Base-by-base conservation (phyloP, 2,113 vertebrate species). In the Cyanoderma ruficeps region DNA sequence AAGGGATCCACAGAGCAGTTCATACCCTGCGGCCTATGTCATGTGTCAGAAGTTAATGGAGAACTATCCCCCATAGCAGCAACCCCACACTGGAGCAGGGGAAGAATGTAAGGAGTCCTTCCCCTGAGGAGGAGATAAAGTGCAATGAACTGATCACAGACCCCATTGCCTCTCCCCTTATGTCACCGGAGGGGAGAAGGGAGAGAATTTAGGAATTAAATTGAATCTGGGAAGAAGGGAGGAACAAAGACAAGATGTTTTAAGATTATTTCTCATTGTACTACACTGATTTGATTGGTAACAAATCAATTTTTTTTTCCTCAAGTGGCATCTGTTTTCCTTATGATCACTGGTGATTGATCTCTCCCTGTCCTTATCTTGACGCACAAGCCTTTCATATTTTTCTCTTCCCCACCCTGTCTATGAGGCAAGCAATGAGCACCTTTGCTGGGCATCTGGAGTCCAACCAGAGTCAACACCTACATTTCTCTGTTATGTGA, bases 331-430 rank as follows among this genome's bases (percentile, higher is more conserved):
- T 71, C 52, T 59, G 5, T 37, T 65, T 70, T 71, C 11, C 27
- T 16, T 2, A 0, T 55, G 55, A 19, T 61, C 37, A 57, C 11
- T 50, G 14, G 10, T 10, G 8, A 44, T 13, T 11, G 2, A 30
- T 39, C 11, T 30, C 47, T 22, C 22, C 24, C 37, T 44, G 10
- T 12, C 31, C 22, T 57, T 44, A 37, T 28, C 50, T 44, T 0
- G 0, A 33, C 5, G 22, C 44, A 37, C 7, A 42, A 59, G 10
- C 4, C 22, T 52, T 50, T 33, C 1, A 1, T 16, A 37, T 59
- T 46, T 65, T 65, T 71, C 13, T 60, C 41, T 55, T 47, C 30
- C n/a, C 13, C 14, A 5, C 6, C 15, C 44, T 60, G 52, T 9
- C 23, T 5, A 42, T 13, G 19, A 69, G 33, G 2, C 9, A 6